Evolutionary conservation across 2,888 invertebrate genomes (phyloP).

Genomic region (Adelognathus sp.): DNA sequence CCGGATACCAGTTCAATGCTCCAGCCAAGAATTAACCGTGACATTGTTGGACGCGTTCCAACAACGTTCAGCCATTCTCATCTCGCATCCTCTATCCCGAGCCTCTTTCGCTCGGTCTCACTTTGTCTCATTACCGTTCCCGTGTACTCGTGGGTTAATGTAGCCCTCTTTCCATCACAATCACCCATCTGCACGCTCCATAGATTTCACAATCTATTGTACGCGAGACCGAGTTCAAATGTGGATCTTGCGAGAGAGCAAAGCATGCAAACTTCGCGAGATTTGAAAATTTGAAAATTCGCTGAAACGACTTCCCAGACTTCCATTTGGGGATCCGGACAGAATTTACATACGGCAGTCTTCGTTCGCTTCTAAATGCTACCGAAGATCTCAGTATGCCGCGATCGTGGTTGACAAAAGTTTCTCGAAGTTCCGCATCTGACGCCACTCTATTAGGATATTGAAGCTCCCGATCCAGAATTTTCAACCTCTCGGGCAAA

Average conservation of each 20-base stretch:
- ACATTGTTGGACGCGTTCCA: conserved; percentile 51
- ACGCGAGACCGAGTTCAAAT: neutral
- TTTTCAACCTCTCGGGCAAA: no score
- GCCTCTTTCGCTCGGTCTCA: conserved; percentile 9
- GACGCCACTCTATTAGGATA: no score
- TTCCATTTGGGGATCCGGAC: no score
- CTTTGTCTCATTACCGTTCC: conserved; percentile 30
- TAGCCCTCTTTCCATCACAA: conserved; percentile 27
- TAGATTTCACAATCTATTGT: conserved; percentile 22
- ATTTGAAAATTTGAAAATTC: neutral
- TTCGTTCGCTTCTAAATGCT: no score
- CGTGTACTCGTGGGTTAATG: conserved; percentile 7
- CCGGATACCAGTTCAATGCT: conserved; percentile 16
- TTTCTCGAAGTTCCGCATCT: no score
- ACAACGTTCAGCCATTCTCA: conserved; percentile 34
- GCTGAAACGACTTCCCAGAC: no score
- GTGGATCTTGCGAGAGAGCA: neutral
- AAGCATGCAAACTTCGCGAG: neutral
- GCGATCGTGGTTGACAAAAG: no score
- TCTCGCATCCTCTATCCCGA: neutral
- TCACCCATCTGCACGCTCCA: conserved; percentile 4
- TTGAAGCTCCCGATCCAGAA: no score
- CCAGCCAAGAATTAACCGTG: conserved; percentile 34
- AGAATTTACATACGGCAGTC: no score
- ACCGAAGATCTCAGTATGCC: no score